Percentiles rank a stretch among this genome's conserved stretches.
Evolutionary conservation across 2,888 invertebrate species (phyloP).

Genomic region (Diaperis boleti): DNA sequence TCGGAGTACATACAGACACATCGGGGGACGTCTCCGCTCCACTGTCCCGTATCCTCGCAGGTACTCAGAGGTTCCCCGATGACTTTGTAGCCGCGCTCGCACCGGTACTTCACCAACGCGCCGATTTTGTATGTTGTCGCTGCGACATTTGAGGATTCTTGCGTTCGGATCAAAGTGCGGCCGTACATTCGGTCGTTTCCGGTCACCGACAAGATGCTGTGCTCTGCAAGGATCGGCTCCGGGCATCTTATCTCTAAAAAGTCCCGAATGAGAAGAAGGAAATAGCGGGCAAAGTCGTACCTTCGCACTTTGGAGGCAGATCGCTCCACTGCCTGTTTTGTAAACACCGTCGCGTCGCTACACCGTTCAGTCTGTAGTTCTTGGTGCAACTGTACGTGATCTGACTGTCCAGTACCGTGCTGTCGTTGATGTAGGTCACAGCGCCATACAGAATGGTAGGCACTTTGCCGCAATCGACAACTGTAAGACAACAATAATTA

Average conservation of each 20-base stretch:
- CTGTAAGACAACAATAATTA: conserved; percentile 67
- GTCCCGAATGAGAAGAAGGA: too few relatives aligned
- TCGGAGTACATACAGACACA: conserved; percentile 82
- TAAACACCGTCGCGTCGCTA: conserved; percentile 77
- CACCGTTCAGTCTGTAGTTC: conserved; percentile 84
- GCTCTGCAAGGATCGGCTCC: conserved; percentile 85
- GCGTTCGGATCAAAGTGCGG: conserved; percentile 82
- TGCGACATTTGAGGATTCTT: conserved; percentile 73
- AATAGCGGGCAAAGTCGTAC: too few relatives aligned
- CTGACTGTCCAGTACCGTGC: conserved; percentile 84
- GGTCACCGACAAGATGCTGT: conserved; percentile 89
- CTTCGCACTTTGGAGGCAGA: conserved; percentile 87
- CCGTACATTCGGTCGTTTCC: conserved; percentile 93
- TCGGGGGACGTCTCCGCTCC: conserved; percentile 86
- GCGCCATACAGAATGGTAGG: conserved; percentile 83
- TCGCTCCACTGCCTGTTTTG: conserved; percentile 88
- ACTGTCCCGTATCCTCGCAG: conserved; percentile 86
- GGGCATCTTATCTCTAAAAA: conserved; percentile 85
- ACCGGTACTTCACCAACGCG: conserved; percentile 88
- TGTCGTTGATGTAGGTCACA: conserved; percentile 80
- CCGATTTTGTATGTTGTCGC: conserved; percentile 88
- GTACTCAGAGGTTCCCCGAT: conserved; percentile 87
- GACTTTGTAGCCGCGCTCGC: conserved; percentile 90
- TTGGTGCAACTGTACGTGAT: conserved; percentile 84
- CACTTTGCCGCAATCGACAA: conserved; percentile 90